These are phyloP conservation scores for Ganaspis sp. DNA, from an alignment of 1,140 invertebrate genomes.

Conservation along the genomic window DNA sequence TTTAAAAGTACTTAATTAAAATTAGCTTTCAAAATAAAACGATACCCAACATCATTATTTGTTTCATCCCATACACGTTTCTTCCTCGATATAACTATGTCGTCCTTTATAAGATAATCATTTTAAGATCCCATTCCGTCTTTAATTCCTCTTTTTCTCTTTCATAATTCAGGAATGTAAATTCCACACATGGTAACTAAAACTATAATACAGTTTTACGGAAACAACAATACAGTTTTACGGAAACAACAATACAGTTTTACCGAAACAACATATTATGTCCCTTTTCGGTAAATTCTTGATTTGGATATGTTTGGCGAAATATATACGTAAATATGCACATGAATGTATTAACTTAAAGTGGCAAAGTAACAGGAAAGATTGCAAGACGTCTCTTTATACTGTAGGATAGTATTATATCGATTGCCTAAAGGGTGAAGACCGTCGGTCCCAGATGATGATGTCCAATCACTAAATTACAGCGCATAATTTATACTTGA, in stretches of 20 bases:
- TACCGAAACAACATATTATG: no score
- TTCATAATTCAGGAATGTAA: not conserved
- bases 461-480: slow-evolving; percentile 56
- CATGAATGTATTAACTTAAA: not conserved
- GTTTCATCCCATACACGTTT: slow-evolving; percentile 1
- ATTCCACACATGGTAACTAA: no score
- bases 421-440: slow-evolving; percentile 43
- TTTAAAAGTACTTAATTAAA: slow-evolving; percentile 30
- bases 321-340: no score
- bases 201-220: no score
- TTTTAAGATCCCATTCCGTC: not conserved
- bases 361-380: slow-evolving; percentile 52
- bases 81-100: not conserved
- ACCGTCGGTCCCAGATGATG: slow-evolving; percentile 41
- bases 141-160: not conserved
- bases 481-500: slow-evolving; percentile 58
- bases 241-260: no score
- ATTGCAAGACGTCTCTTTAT: slow-evolving; percentile 58
- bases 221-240: no score
- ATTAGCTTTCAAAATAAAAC: slow-evolving; percentile 25
- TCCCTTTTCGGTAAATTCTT: no score
- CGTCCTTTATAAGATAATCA: slow-evolving; percentile 11
- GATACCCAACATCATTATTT: slow-evolving; percentile 8
- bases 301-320: no score
- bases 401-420: slow-evolving; percentile 52